These are phyloP conservation scores for Timandra comae DNA, from an alignment of 2,888 invertebrate genomes.

Conservation along the genomic window DNA sequence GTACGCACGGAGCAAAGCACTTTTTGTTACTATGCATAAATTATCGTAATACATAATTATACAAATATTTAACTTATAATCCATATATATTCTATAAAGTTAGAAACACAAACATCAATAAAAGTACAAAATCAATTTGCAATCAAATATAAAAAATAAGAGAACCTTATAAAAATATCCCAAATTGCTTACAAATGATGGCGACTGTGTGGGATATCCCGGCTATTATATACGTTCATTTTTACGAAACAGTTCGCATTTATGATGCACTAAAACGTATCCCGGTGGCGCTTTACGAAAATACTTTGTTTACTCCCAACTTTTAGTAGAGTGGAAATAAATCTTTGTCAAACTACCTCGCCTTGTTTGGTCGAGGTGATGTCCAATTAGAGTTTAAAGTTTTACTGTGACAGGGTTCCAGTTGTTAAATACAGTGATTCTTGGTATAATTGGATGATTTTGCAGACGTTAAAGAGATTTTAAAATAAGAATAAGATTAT, in stretches of 20 bases:
- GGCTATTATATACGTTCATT: slow-evolving; percentile 32
- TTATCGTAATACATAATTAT: too few relatives aligned
- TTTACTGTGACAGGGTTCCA: too few relatives aligned
- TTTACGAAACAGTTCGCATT: slow-evolving; percentile 37
- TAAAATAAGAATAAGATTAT: too few relatives aligned
- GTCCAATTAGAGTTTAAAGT: neutral
- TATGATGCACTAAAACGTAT: slow-evolving; percentile 45
- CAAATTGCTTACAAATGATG: slow-evolving; percentile 10
- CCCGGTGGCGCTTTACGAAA: slow-evolving; percentile 24
- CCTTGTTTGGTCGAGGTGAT: neutral
- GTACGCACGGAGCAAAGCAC: too few relatives aligned
- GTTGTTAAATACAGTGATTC: too few relatives aligned
- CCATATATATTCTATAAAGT: too few relatives aligned
- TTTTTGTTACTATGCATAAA: too few relatives aligned
- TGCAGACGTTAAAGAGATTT: too few relatives aligned
- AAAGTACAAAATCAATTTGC: too few relatives aligned
- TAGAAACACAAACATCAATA: too few relatives aligned
- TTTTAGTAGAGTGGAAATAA: slow-evolving; percentile 9
- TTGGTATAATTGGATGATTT: too few relatives aligned
- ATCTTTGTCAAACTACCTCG: slow-evolving; percentile 1
- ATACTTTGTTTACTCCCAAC: slow-evolving; percentile 23
- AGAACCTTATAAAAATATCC: slow-evolving; percentile 13
- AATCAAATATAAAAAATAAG: slow-evolving; percentile 6
- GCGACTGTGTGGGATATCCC: slow-evolving; percentile 22
- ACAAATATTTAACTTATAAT: too few relatives aligned